A percentile compares a stretch with the other conserved stretches of the same genome.
These are phyloP conservation scores for Aurelia sp. DNA, from an alignment of 30 jellyfish, hydroid and myxozoan genomes.

Conservation along the genomic window DNA sequence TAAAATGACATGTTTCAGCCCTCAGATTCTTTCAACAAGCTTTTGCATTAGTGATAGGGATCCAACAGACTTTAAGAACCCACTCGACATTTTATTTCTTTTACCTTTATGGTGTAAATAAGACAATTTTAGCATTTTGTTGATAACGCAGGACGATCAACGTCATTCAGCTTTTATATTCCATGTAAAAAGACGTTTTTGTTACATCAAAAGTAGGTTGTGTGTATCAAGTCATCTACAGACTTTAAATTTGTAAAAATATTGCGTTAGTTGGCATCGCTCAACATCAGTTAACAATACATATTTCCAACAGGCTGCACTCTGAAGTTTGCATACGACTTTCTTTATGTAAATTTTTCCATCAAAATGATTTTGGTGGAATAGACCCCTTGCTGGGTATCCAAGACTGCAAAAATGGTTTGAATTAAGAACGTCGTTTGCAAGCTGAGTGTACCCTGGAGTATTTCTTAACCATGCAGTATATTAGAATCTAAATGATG, in stretches of 20 bases:
- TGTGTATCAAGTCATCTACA: constrained; percentile 40
- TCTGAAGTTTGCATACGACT: too few relatives aligned
- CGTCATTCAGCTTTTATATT: constrained; percentile 47
- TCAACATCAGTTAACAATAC: constrained; percentile 3
- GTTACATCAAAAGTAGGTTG: constrained; percentile 57
- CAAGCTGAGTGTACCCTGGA: neutral
- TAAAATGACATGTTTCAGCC: too few relatives aligned
- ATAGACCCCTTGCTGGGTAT: too few relatives aligned
- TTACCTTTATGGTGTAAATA: constrained; percentile 48
- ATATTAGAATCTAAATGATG: constrained; percentile 3
- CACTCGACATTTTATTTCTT: neutral
- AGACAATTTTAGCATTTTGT: constrained; percentile 39
- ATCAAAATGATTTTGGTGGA: too few relatives aligned
- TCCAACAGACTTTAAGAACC: neutral
- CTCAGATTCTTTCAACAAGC: too few relatives aligned
- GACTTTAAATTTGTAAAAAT: constrained; percentile 74
- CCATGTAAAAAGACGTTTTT: constrained; percentile 46
- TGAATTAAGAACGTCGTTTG: too few relatives aligned
- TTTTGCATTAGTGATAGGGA: too few relatives aligned
- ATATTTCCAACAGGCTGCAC: constrained; percentile 4
- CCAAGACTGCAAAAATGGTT: too few relatives aligned
- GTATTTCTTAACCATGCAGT: constrained; percentile 32
- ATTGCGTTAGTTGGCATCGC: constrained; percentile 46
- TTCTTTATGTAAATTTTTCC: too few relatives aligned
- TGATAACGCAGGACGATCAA: constrained; percentile 84